Conservation (phyloP, 2,797 vertebrate species). For the Brachyalestes nurse region DNA sequence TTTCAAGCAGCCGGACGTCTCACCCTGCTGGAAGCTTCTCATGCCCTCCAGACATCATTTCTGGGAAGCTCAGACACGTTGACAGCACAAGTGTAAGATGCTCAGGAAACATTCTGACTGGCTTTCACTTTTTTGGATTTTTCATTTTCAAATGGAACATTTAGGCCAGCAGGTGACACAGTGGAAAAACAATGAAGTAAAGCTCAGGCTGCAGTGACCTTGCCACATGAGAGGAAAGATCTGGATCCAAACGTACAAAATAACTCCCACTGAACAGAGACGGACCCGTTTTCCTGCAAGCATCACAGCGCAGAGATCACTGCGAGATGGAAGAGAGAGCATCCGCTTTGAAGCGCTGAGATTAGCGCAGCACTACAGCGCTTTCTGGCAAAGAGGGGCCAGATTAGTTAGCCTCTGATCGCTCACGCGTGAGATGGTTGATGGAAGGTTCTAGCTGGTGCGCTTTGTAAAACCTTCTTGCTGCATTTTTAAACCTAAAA, state of each 20-base stretch:
- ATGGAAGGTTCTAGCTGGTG: constrained; percentile 15
- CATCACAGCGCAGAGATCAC: constrained; percentile 19
- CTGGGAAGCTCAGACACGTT: not conserved
- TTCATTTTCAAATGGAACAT: not conserved
- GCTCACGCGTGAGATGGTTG: constrained; percentile 16
- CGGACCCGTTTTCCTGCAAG: not conserved
- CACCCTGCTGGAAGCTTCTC: not conserved
- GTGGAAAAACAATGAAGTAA: not conserved
- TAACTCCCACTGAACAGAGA: not conserved
- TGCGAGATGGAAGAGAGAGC: constrained; percentile 31
- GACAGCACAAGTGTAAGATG: not conserved
- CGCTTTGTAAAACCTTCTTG: constrained; percentile 15
- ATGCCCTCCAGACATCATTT: not conserved
- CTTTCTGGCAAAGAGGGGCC: constrained; percentile 33
- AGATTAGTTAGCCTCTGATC: constrained; percentile 38
- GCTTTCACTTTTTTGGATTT: constrained; percentile 3
- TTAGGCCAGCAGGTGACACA: constrained; percentile 11
- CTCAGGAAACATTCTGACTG: constrained; percentile 3
- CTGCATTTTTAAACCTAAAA: constrained; percentile 15
- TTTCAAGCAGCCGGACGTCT: not conserved
- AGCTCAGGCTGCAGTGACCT: constrained; percentile 28
- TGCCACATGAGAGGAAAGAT: constrained; percentile 24
- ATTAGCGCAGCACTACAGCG: constrained; percentile 33
- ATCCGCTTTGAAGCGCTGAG: constrained; percentile 31
- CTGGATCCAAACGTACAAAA: constrained; percentile 10